These are phyloP conservation scores for Hippoglossus stenolepis DNA, from an alignment of 2,113 vertebrate species.

Conservation along the genomic window DNA sequence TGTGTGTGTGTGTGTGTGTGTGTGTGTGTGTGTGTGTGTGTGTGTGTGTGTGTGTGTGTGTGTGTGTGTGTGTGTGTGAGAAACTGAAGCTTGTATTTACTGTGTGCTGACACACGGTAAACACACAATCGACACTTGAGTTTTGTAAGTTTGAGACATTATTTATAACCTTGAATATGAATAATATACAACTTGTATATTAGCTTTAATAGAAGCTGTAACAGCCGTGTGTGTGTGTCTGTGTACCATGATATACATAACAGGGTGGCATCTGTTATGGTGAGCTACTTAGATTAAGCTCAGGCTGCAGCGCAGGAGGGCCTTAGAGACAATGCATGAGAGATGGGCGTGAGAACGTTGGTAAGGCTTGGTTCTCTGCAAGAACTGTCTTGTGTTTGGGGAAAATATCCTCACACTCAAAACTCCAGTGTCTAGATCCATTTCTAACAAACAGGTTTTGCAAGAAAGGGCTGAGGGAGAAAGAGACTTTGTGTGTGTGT, in stretches of 20 bases:
- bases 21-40: too few species aligned
- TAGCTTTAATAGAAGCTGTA: conserved; percentile 21
- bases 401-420: conserved; percentile 81
- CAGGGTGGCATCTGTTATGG: conserved; percentile 69
- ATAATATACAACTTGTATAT: not conserved
- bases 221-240: conserved; percentile 24
- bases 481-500: conserved; percentile 57
- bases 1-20: too few species aligned
- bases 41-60: conserved; percentile 21
- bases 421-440: conserved; percentile 81
- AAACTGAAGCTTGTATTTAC: conserved; percentile 21
- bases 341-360: conserved; percentile 81
- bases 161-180: not conserved
- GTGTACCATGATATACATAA: conserved; percentile 14
- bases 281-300: conserved; percentile 68
- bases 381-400: conserved; percentile 83
- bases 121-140: not conserved
- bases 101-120: conserved; percentile 21
- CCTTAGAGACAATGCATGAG: conserved; percentile 75
- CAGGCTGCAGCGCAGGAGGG: conserved; percentile 63
- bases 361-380: conserved; percentile 82
- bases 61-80: conserved; percentile 13
- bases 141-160: not conserved
- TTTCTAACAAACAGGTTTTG: conserved; percentile 85
- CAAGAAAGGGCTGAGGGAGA: conserved; percentile 75